Percentiles rank a stretch among this genome's conserved stretches.
Evolutionary conservation across 2,888 invertebrate genomes (phyloP).

Genomic region (Nasonia oneida): DNA sequence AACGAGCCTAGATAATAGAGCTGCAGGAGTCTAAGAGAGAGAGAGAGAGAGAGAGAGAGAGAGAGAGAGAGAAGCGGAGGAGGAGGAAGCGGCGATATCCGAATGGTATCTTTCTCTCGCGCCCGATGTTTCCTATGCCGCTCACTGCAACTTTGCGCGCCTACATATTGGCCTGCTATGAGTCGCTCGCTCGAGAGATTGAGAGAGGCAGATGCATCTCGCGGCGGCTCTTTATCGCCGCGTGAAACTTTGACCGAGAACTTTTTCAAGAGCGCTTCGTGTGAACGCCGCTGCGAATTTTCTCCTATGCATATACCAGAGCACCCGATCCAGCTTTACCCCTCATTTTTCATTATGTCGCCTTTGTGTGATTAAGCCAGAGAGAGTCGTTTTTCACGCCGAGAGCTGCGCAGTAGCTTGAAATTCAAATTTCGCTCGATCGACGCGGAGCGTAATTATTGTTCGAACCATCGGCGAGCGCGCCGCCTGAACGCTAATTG

Average conservation of each 20-base stretch:
- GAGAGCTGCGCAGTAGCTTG: too few relatives aligned
- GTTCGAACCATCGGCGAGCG: neutral
- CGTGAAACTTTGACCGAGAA: conserved; percentile 50
- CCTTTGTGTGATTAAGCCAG: too few relatives aligned
- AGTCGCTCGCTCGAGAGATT: neutral
- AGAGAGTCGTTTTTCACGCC: too few relatives aligned
- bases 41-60: conserved; percentile 39
- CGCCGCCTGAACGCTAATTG: neutral
- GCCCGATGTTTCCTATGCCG: conserved; percentile 47
- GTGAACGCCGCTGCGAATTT: conserved; percentile 41
- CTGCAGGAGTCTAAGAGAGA: conserved; percentile 53
- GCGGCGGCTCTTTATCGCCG: neutral
- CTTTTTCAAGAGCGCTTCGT: conserved; percentile 41
- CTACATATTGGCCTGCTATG: conserved; percentile 53
- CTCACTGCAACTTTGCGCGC: conserved; percentile 36
- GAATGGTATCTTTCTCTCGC: conserved; percentile 57
- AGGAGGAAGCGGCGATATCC: conserved; percentile 52
- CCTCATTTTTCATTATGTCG: neutral
- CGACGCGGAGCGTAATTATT: neutral
- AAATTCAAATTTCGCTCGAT: neutral
- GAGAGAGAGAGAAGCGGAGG: conserved; percentile 35
- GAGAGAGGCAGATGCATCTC: conserved; percentile 40
- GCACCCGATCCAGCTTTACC: neutral
- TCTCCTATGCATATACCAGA: neutral
- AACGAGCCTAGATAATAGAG: conserved; percentile 61